Percentiles rank a stretch among this genome's conserved stretches.
phyloP scores from a whole-genome alignment of 2,888 invertebrate species.

The Philereme transversata region DNA sequence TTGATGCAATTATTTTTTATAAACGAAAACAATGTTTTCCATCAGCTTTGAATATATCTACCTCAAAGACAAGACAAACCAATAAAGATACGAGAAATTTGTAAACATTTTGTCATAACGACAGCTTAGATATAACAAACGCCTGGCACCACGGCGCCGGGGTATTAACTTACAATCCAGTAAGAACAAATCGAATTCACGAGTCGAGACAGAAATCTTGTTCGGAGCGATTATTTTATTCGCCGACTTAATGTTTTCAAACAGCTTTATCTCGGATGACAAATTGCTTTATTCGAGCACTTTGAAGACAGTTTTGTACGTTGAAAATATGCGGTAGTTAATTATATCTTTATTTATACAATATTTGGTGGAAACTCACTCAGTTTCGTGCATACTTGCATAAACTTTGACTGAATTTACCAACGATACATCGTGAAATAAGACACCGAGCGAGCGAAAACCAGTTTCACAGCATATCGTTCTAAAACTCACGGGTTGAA shows the following conservation, averaged over 20 bases:
- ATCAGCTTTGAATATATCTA: background rate
- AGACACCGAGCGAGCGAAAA: slow-evolving; percentile 40
- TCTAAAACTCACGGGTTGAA: slow-evolving; percentile 59
- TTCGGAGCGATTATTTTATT: slow-evolving; percentile 65
- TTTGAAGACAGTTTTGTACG: slow-evolving; percentile 36
- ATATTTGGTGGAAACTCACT: background rate
- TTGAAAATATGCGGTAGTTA: slow-evolving; percentile 8
- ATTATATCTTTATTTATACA: background rate
- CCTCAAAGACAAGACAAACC: slow-evolving; percentile 13
- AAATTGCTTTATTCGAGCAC: slow-evolving; percentile 57
- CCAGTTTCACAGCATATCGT: slow-evolving; percentile 48
- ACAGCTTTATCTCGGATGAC: slow-evolving; percentile 59
- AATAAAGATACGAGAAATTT: slow-evolving; percentile 37
- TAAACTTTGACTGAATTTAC: slow-evolving; percentile 2
- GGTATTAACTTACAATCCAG: slow-evolving; percentile 69
- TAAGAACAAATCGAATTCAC: slow-evolving; percentile 61
- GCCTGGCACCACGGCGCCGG: slow-evolving; percentile 59
- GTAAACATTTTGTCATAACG: slow-evolving; percentile 66
- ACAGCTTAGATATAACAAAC: slow-evolving; percentile 60
- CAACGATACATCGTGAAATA: slow-evolving; percentile 25
- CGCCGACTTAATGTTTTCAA: slow-evolving; percentile 62
- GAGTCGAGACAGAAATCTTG: slow-evolving; percentile 53
- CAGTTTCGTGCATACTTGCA: background rate
- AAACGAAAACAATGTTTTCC: background rate
- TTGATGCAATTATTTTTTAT: too few species aligned